A percentile compares a stretch with the other conserved stretches of the same genome.
phyloP scores from a whole-genome alignment of 2,888 invertebrate species.

The Drosophila parthenogenetica region DNA sequence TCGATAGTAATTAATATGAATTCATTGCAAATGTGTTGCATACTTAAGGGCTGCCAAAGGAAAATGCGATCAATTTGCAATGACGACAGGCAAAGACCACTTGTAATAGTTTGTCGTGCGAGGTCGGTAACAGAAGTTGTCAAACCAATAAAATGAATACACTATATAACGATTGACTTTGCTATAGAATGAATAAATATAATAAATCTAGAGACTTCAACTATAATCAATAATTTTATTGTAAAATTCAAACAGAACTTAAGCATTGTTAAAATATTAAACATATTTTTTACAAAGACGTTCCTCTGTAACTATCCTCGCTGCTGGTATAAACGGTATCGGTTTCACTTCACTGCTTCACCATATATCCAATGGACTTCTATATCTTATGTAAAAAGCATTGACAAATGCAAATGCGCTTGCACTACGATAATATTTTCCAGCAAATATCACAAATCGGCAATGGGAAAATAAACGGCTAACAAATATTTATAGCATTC shows the following conservation, averaged over 20 bases:
- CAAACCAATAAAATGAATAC: background rate
- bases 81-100: slow-evolving; percentile 13
- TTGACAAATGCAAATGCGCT: slow-evolving; percentile 55
- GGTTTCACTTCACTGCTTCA: slow-evolving; percentile 28
- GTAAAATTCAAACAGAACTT: no score
- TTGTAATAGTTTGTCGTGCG: background rate
- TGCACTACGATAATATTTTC: slow-evolving; percentile 67
- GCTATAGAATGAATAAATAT: no score
- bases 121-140: slow-evolving; percentile 5
- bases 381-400: slow-evolving; percentile 14
- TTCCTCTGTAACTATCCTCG: slow-evolving; percentile 3
- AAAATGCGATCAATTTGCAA: slow-evolving; percentile 44
- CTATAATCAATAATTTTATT: no score
- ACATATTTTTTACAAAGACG: no score
- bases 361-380: slow-evolving; percentile 10
- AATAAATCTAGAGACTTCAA: no score
- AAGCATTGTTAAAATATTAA: no score
- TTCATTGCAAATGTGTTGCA: slow-evolving; percentile 69
- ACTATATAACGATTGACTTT: no score
- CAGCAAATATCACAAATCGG: slow-evolving; percentile 77
- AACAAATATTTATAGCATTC: slow-evolving; percentile 76
- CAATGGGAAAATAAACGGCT: slow-evolving; percentile 69
- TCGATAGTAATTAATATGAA: slow-evolving; percentile 69
- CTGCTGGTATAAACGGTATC: slow-evolving; percentile 24
- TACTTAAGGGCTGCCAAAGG: slow-evolving; percentile 48